A percentile compares a stretch with the other conserved stretches of the same genome.
phyloP scores from a whole-genome alignment of 2,888 invertebrate genomes.

The Lasioglossum zephyrum region DNA sequence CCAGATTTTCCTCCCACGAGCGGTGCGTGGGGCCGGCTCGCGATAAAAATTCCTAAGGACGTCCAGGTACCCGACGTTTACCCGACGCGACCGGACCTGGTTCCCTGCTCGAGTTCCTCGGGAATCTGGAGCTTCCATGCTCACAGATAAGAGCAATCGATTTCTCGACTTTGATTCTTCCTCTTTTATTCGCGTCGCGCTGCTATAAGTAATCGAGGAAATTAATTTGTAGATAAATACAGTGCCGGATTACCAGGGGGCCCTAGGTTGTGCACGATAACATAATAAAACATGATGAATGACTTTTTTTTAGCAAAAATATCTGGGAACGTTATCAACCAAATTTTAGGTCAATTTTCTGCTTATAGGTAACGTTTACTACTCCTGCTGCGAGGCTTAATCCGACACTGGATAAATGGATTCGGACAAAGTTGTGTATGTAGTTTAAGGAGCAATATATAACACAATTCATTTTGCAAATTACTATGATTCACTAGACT shows the following conservation, averaged over 20 bases:
- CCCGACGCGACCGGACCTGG: conserved; percentile 35
- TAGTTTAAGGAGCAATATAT: neutral
- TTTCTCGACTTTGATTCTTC: neutral
- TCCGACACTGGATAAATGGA: neutral
- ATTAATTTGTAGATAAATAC: neutral
- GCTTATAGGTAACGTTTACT: too few relatives aligned
- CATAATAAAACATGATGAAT: too few relatives aligned
- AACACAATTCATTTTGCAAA: too few relatives aligned
- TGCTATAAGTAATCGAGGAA: neutral
- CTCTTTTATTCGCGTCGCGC: neutral
- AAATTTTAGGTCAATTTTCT: too few relatives aligned
- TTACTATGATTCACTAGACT: too few relatives aligned
- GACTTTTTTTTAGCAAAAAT: too few relatives aligned
- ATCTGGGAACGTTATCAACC: too few relatives aligned
- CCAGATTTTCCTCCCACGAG: conserved; percentile 70
- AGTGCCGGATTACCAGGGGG: too few relatives aligned
- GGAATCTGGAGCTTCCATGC: conserved; percentile 54
- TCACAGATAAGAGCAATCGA: conserved; percentile 38
- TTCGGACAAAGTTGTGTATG: neutral
- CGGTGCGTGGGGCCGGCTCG: conserved; percentile 65
- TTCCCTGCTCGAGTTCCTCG: conserved; percentile 46
- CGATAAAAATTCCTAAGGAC: conserved; percentile 61
- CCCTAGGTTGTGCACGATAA: too few relatives aligned
- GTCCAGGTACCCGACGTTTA: conserved; percentile 52
- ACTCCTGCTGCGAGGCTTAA: too few relatives aligned